Evolutionary conservation across 2,113 vertebrate species (phyloP), one percentile per base, ranked within the genome.

Genomic region (Neomonachus schauinslandi): DNA sequence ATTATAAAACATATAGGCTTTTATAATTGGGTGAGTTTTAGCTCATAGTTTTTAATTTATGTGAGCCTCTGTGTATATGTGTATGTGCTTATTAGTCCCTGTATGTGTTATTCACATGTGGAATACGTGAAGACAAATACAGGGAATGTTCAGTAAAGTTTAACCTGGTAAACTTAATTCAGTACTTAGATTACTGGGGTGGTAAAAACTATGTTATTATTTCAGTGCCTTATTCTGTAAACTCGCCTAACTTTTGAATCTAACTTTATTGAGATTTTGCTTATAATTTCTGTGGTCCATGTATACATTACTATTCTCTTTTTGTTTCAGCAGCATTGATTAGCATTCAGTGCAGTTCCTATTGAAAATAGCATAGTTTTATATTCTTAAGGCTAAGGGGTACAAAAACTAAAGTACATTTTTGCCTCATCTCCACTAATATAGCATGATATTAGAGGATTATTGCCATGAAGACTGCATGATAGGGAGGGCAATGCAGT

Each of bases 281-380:
- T 72, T 72, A 24, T 36, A 91, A 67, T 93, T 63, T 95, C 24
- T 86, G 5, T 80, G 21, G 86, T 59, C 21, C 39, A n/a, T n/a
- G 1, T 4, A 8, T 69, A 18, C n/a, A 72, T 51, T 76, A 2
- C 13, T 33, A 18, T 80, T 81, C 26, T 76, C 5, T 42, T 89
- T 65, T 31, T 84, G 33, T 57, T 95, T 94, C 2, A 65, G 28
- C 18, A 46, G 57, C 26, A 33, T 26, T 33, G 22, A 61, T 81
- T 96, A 95, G 22, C 11, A 83, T 91, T 89, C 72, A 80, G 33
- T 55, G 79, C 18, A 57, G 19, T 61, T 95, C 36, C 69, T 79
- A 63, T 26, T 74, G 16, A 74, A 89, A 53, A 63, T 55, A 8
- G 24, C 12, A 86, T 69, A 18, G 93, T 91, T 82, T 85, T 55